Base-by-base conservation (phyloP, 2,888 invertebrate genomes). In the Sclerodermus sp. region DNA sequence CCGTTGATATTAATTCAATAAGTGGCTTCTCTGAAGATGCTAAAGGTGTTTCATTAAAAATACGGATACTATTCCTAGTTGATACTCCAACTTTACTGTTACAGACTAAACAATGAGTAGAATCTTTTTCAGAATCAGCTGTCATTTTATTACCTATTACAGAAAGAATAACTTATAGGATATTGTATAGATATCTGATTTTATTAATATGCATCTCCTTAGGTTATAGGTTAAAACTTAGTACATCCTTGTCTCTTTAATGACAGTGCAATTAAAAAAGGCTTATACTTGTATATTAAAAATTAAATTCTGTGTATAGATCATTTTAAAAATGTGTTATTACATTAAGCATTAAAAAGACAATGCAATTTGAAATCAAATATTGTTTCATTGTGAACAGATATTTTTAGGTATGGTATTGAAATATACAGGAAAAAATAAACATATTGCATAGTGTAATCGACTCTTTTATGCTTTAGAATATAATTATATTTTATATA, bases 31-130 rank as follows among this genome's bases (percentile, higher is more conserved):
- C 78, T 3, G 71, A 72, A 1, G 72, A 55, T 8, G 72, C 64
- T 9, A 70, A 59, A 6, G 67, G 57, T 54, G 68, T 70, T 9
- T 76, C 73, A 55, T 76, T 78, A 66, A 85, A 85, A 55, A 85
- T 82, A 45, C 79, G 80, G 30, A 83, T 74, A 40, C 82, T 80
- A 67, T 82, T 83, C 53, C 83, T 76, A 18, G 79, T 79, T 1
- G 83, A 82, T 4, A 81, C 80, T 9, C 82, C 82, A 10, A 82
- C 78, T 60, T 81, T 81, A 41, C 78, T 81, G 67, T 85, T 83
- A 73, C 89, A 89, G 40, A 88, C 81, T 40, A 87, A 79, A 66
- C 88, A 89, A 47, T 77, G 79, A 1, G 78, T 58, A 2, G 54
- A 51, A 44, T 70, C 65, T 53, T 74, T 77, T n/a, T 73, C 70